phyloP scores from a whole-genome alignment of 2,113 vertebrate genomes.

The Mirounga angustirostris region DNA sequence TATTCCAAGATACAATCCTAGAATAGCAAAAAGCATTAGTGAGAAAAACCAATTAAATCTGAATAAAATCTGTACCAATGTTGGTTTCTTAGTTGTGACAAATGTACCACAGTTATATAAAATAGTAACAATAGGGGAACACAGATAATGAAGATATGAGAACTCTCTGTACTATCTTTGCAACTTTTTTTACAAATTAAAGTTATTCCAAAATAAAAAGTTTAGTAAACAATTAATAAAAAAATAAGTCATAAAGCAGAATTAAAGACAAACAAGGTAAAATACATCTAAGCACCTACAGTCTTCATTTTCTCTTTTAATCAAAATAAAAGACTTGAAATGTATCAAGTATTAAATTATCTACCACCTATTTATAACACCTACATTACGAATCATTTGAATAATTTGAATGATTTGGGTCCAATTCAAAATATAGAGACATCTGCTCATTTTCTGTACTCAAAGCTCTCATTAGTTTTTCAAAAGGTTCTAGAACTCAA shows the following conservation, averaged over 20 bases:
- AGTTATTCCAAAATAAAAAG: conserved; percentile 11
- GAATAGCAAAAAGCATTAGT: not conserved
- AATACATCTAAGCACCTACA: not conserved
- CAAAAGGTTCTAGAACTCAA: not conserved
- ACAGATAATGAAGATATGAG: not conserved
- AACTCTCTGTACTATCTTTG: not conserved
- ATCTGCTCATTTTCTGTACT: not conserved
- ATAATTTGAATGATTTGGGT: not conserved
- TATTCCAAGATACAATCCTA: not conserved
- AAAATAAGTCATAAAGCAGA: not conserved
- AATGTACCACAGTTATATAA: not conserved
- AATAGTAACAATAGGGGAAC: not conserved
- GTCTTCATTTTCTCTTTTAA: not conserved
- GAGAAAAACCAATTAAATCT: not conserved
- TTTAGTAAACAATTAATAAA: not conserved
- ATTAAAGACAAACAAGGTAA: not conserved
- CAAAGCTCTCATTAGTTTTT: not conserved
- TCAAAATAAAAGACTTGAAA: not conserved
- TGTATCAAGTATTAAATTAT: not conserved
- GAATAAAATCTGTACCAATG: not conserved
- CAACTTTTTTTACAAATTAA: conserved; percentile 34
- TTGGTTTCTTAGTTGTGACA: not conserved
- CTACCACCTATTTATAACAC: not conserved
- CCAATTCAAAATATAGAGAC: not conserved
- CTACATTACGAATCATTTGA: not conserved